A percentile compares a stretch with the other conserved stretches of the same genome.
Conservation (phyloP, 2,797 vertebrate species). For the Thalassophryne amazonica region DNA sequence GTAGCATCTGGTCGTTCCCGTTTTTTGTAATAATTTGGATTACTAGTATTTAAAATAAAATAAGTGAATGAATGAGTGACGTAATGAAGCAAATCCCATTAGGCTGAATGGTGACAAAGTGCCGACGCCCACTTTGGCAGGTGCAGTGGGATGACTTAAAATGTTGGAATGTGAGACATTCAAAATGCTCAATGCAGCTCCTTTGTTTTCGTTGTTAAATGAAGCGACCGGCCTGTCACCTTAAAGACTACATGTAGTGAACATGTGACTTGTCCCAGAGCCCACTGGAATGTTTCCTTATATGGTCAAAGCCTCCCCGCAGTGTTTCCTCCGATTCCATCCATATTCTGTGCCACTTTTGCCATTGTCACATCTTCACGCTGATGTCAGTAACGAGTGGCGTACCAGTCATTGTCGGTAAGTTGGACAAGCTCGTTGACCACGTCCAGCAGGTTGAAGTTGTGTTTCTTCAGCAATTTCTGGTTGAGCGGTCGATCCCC, state of each 20-base stretch:
- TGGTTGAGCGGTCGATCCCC: constrained; percentile 88
- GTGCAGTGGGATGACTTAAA: too few species aligned
- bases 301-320: not conserved
- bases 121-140: too few species aligned
- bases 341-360: not conserved
- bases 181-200: constrained; percentile 2
- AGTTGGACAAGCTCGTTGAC: constrained; percentile 91
- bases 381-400: constrained; percentile 80
- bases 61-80: too few species aligned
- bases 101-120: too few species aligned
- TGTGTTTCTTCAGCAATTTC: constrained; percentile 86
- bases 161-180: too few species aligned
- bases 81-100: too few species aligned
- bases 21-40: too few species aligned
- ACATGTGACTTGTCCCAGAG: constrained; percentile 7
- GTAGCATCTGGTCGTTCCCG: too few species aligned
- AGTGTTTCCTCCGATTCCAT: not conserved
- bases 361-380: not conserved
- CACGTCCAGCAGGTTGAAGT: constrained; percentile 87
- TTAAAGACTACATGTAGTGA: constrained; percentile 5
- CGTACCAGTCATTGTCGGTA: constrained; percentile 88
- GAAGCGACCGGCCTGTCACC: constrained; percentile 1
- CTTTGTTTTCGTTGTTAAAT: not conserved
- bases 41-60: too few species aligned
- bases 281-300: constrained; percentile 12